Evolutionary conservation across 2,797 vertebrate species (phyloP).

Genomic region (Avahi laniger): DNA sequence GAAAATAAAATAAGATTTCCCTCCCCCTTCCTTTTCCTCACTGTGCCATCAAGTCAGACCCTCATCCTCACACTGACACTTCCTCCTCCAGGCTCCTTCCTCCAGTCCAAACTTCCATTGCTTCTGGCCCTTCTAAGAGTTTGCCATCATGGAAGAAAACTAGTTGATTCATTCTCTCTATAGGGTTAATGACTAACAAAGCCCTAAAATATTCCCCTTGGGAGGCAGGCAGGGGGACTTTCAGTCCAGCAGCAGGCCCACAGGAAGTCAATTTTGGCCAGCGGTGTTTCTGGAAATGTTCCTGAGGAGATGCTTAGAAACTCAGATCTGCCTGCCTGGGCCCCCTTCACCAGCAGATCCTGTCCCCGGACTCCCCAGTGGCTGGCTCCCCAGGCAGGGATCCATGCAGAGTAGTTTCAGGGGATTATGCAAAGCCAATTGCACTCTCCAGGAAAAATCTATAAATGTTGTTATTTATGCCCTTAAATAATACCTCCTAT

Average conservation of each 20-base stretch:
- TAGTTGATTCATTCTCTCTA: neutral
- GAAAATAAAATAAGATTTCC: neutral
- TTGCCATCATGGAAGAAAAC: neutral
- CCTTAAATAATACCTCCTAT: constrained; percentile 47
- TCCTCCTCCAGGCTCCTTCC: neutral
- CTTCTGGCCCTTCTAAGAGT: neutral
- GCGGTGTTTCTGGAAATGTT: neutral
- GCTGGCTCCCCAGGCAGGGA: rapidly evolving
- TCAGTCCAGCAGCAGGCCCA: neutral
- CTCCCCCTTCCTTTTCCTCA: neutral
- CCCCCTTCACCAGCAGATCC: neutral
- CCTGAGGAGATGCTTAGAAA: neutral
- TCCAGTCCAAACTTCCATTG: neutral
- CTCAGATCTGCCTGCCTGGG: neutral
- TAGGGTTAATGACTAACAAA: neutral
- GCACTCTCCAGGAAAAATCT: constrained; percentile 52
- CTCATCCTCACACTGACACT: neutral
- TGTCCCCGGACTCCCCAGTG: neutral
- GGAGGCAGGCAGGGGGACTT: neutral
- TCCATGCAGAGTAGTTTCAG: neutral
- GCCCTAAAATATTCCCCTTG: neutral
- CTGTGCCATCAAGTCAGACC: too few species aligned
- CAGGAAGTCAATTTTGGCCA: neutral
- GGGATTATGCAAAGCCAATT: constrained; percentile 54
- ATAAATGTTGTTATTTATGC: constrained; percentile 65